These are phyloP conservation scores for Perca schrenkii DNA, from an alignment of 2,113 vertebrate species.

Conservation along the genomic window DNA sequence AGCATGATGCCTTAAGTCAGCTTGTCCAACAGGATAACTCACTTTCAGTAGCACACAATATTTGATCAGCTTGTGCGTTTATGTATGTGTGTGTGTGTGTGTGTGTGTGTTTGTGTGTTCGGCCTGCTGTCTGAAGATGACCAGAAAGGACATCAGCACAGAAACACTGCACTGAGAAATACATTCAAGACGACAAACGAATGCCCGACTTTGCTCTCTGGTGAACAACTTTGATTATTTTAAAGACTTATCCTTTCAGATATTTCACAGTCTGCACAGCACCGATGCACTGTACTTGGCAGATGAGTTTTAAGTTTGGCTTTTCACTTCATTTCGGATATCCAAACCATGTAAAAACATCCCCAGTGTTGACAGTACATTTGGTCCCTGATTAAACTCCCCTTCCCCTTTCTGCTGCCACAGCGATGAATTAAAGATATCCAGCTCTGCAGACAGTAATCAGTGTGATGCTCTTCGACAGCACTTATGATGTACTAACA, in stretches of 20 bases:
- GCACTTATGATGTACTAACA: constrained; percentile 68
- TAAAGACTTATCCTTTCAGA: background rate
- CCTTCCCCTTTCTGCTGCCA: constrained; percentile 21
- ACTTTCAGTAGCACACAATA: constrained; percentile 39
- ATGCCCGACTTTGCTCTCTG: background rate
- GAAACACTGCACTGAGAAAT: background rate
- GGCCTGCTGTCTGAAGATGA: constrained; percentile 37
- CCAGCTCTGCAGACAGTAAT: constrained; percentile 39
- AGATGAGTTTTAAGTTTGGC: constrained; percentile 13
- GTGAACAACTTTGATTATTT: constrained; percentile 3
- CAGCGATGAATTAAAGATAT: constrained; percentile 59
- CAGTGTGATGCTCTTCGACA: constrained; percentile 60
- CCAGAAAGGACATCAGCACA: constrained; percentile 29
- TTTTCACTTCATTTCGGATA: constrained; percentile 34
- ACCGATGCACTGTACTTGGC: background rate
- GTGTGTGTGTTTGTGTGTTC: background rate
- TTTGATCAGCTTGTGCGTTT: constrained; percentile 42
- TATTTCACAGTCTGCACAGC: background rate
- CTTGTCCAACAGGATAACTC: constrained; percentile 60
- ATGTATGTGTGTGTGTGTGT: background rate
- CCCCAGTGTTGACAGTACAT: constrained; percentile 50
- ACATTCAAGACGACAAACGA: constrained; percentile 1
- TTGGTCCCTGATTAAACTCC: constrained; percentile 51
- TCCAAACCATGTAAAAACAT: constrained; percentile 48
- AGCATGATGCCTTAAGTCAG: constrained; percentile 64